Conservation (phyloP, 2,888 invertebrate species). For the Melieria omissa region DNA sequence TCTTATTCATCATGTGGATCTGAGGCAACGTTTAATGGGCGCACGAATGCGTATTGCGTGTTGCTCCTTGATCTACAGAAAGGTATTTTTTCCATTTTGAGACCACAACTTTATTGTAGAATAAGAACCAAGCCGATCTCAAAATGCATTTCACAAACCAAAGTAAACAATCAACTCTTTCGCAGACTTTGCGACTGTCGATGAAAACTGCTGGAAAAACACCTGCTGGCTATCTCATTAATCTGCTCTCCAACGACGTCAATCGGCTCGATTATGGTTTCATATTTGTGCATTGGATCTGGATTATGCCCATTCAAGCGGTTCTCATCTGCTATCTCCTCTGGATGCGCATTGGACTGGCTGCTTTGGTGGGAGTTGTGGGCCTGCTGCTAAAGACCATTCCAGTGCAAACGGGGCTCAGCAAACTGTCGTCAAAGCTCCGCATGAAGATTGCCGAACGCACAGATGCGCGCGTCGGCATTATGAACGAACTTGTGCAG, state of each 20-base stretch:
- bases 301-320: slow-evolving; percentile 82
- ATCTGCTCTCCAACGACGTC: slow-evolving; percentile 93
- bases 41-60: slow-evolving; percentile 76
- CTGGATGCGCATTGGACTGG: slow-evolving; percentile 79
- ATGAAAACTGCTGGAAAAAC: slow-evolving; percentile 77
- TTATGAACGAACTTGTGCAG: slow-evolving; percentile 94
- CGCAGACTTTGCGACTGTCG: slow-evolving; percentile 75
- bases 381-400: slow-evolving; percentile 82
- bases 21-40: slow-evolving; percentile 68
- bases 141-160: too few species aligned
- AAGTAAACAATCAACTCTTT: slow-evolving; percentile 35
- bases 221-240: slow-evolving; percentile 89
- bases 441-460: slow-evolving; percentile 83
- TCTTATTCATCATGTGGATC: slow-evolving; percentile 65
- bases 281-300: slow-evolving; percentile 86
- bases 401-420: slow-evolving; percentile 77
- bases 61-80: slow-evolving; percentile 76
- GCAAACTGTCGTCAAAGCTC: slow-evolving; percentile 62
- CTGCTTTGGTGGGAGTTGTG: slow-evolving; percentile 81
- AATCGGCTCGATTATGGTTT: slow-evolving; percentile 89
- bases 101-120: too few species aligned
- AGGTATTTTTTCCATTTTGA: slow-evolving; percentile 66
- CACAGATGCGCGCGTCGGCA: slow-evolving; percentile 89
- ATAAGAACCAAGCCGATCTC: too few species aligned
- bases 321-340: slow-evolving; percentile 78